Evolutionary conservation across 2,797 vertebrate species (phyloP), one percentile per base, ranked within the genome.

Genomic region (Malurus leucopterus): DNA sequence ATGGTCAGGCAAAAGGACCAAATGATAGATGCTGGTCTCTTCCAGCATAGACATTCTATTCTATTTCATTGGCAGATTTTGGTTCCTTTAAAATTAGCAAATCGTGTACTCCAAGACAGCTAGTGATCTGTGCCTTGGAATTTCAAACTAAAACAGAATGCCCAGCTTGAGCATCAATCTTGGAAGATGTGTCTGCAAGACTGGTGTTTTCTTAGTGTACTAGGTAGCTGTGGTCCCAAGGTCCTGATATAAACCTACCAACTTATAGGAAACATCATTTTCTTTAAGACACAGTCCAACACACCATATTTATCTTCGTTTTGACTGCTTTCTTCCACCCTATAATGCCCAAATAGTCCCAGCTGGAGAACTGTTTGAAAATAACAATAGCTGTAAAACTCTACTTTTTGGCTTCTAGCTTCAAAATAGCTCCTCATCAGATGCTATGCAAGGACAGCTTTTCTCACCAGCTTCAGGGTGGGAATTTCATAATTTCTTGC

Each of bases 161-260:
- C 14, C 14, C 4, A 9, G 15, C 16, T 44, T 2, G 4, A 16
- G 51, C 18, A 84, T 3, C 6, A n/a, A 1, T 38, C 13, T 62
- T 27, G 23, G 17, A 46, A 62, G 14, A 3, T 19, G 13, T 18
- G 27, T 43, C 30, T 47, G 36, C 36, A 68, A 41, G 30, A 54
- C 21, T 3, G 2, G 2, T 68, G 23, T 68, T 13, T 6, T 40
- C 7, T 46, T 32, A 20, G 6, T 26, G 11, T n/a, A 26, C 16
- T 49, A 1, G 0, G n/a, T 59, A 69, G 24, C 27, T 43, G 8
- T 34, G 38, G 41, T 8, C 15, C 11, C 3, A 1, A 43, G 23
- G 15, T 63, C 6, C 20, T 15, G 23, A 30, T 38, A 22, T 9
- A 49, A 78, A 49, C 24, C 27, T 15, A 27, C 2, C 80, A 41